Percentiles rank a stretch among this genome's conserved stretches.
Conservation (phyloP, 2,888 invertebrate species). For the Sialis fuliginosa region DNA sequence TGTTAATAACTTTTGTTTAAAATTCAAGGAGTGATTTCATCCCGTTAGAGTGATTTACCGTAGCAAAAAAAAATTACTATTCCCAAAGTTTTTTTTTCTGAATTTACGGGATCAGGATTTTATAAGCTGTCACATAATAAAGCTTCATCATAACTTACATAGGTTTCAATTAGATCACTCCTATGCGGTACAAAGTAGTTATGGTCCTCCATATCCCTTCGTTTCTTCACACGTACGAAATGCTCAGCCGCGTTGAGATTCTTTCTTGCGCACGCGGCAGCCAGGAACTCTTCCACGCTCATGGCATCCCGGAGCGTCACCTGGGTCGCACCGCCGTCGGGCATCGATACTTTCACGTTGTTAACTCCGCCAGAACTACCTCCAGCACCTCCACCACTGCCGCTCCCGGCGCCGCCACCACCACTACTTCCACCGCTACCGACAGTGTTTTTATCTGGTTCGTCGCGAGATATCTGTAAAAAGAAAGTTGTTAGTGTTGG, state of each 20-base stretch:
- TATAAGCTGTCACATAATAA: no score
- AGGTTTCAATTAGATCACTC: conserved; percentile 86
- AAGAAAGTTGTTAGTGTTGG: conserved; percentile 17
- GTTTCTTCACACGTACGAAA: conserved; percentile 87
- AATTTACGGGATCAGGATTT: no score
- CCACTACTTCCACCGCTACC: neutral
- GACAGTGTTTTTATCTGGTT: conserved; percentile 45
- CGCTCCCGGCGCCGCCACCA: no score
- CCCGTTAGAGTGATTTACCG: no score
- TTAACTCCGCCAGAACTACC: no score
- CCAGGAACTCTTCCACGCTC: conserved; percentile 91
- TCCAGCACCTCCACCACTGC: no score
- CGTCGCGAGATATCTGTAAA: conserved; percentile 71
- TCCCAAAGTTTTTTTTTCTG: no score
- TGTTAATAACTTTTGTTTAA: no score
- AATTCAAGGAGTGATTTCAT: no score
- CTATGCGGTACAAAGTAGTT: conserved; percentile 93
- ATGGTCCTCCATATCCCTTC: conserved; percentile 87
- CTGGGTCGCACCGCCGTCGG: conserved; percentile 65
- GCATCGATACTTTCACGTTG: conserved; percentile 67
- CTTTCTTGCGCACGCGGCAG: conserved; percentile 79
- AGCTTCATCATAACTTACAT: conserved; percentile 44
- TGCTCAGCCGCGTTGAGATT: conserved; percentile 89
- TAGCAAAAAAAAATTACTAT: no score
- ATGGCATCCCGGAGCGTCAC: conserved; percentile 80